Base-by-base conservation (phyloP, 2,888 invertebrate genomes). In the Campopleginae sp. region DNA sequence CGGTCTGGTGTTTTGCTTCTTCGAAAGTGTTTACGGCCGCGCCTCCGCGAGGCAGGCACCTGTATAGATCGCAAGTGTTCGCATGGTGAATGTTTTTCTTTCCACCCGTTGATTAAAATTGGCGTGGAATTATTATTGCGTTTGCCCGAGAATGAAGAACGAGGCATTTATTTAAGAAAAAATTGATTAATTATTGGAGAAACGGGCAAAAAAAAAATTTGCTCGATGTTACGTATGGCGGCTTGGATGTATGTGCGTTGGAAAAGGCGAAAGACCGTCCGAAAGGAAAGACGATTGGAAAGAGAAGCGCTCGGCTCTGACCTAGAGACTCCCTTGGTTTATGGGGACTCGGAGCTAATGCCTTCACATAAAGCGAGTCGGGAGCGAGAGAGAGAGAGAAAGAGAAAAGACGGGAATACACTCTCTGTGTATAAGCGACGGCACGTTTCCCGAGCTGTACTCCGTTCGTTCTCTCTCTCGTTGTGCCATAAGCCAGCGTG, bases 291-390 rank as follows among this genome's bases (percentile, higher is more conserved):
- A 54, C 78, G 66, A 46, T 51, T 46, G 23, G 51, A 51, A 63
- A 19, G 77, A 44, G 70, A 66, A 51, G 63, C 27, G 58, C 61
- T 46, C 86, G 79, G 86, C 74, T 91, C 89, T 93, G 92, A 93
- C 93, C 93, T 92, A 93, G 92, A 93, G 92, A 92, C 90, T 92
- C 88, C 88, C 87, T 88, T 89, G 88, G 87, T 91, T 91, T 91
- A 90, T 88, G 89, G 90, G 87, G 89, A 89, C 87, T 88, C 79
- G 88, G 87, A 89, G 89, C 88, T 90, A 91, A 90, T 91, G 89
- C 84, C 88, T 88, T 86, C 89, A 88, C 89, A 84, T 87, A 86
- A 87, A 88, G 77, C 87, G 82, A 83, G 76, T 82, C 78, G 76
- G 72, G 75, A 75, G 79, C 68, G 82, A 70, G 72, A 63, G 65